These are phyloP conservation scores for Monomorium pharaonis DNA, from an alignment of 1,140 invertebrate species.

Conservation along the genomic window DNA sequence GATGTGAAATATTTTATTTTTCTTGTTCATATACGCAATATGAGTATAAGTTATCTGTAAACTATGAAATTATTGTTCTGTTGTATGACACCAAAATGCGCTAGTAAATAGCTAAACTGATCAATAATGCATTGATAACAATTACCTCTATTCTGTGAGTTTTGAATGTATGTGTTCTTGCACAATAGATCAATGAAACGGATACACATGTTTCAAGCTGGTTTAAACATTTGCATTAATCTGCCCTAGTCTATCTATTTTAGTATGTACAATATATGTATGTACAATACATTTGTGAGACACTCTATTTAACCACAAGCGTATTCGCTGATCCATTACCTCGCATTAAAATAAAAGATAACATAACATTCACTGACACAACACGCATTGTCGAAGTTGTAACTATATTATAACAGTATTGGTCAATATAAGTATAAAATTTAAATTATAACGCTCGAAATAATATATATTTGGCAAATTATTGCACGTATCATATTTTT, in stretches of 20 bases:
- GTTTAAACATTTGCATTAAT: slow-evolving; percentile 20
- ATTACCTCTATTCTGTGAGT: slow-evolving; percentile 4
- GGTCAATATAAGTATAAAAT: not conserved
- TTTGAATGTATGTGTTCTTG: slow-evolving; percentile 5
- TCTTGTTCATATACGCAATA: not conserved
- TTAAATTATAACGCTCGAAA: not conserved
- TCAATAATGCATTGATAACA: slow-evolving; percentile 6
- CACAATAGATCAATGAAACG: slow-evolving; percentile 2
- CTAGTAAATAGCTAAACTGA: slow-evolving; percentile 2
- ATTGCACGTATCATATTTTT: not conserved
- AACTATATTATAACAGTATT: not conserved
- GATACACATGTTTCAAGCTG: not conserved
- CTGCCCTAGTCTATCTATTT: slow-evolving; percentile 3
- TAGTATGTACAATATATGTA: not conserved
- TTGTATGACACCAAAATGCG: not conserved
- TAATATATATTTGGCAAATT: not conserved
- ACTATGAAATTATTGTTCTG: not conserved
- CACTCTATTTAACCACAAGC: not conserved
- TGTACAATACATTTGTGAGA: not conserved
- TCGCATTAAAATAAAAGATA: slow-evolving; percentile 16
- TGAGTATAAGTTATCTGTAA: not conserved
- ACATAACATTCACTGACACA: not conserved
- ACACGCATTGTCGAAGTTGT: not conserved
- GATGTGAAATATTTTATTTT: not conserved
- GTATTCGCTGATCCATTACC: not conserved